phyloP scores from a whole-genome alignment of 2,113 vertebrate species.

The Ia io region DNA sequence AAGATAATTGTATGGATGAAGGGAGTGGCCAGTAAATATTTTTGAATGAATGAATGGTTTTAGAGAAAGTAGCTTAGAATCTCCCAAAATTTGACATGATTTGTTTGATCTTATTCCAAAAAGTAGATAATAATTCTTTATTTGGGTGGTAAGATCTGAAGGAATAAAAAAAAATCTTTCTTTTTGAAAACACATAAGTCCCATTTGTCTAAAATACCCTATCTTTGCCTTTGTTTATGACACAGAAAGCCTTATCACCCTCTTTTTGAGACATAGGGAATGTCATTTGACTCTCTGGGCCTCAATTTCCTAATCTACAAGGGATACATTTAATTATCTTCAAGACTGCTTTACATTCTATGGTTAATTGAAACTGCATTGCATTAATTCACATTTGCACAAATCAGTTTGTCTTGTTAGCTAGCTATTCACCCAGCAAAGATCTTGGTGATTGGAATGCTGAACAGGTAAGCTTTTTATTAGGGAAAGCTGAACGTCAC shows the following conservation, averaged over 20 bases:
- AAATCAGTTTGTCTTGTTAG: background rate
- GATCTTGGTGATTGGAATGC: background rate
- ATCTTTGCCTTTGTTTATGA: background rate
- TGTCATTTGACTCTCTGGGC: background rate
- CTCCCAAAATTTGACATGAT: background rate
- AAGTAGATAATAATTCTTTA: background rate
- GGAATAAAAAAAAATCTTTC: background rate
- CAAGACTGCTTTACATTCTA: background rate
- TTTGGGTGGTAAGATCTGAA: background rate
- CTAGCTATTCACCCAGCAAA: background rate
- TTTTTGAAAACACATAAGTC: background rate
- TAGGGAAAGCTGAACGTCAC: background rate
- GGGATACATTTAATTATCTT: background rate
- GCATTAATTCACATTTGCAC: background rate
- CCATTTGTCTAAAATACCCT: background rate
- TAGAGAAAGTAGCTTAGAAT: background rate
- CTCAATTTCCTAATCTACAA: background rate
- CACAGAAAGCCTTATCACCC: background rate
- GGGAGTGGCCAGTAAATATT: background rate
- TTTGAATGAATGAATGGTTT: slow-evolving; percentile 10
- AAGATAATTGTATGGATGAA: background rate
- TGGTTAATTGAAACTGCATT: background rate
- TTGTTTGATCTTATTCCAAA: background rate
- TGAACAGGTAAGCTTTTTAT: background rate
- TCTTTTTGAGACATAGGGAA: background rate